Percentiles rank a stretch among this genome's conserved stretches.
These are phyloP conservation scores for Megaustenia siamemsis DNA, from an alignment of 2,888 invertebrate genomes.

Conservation along the genomic window DNA sequence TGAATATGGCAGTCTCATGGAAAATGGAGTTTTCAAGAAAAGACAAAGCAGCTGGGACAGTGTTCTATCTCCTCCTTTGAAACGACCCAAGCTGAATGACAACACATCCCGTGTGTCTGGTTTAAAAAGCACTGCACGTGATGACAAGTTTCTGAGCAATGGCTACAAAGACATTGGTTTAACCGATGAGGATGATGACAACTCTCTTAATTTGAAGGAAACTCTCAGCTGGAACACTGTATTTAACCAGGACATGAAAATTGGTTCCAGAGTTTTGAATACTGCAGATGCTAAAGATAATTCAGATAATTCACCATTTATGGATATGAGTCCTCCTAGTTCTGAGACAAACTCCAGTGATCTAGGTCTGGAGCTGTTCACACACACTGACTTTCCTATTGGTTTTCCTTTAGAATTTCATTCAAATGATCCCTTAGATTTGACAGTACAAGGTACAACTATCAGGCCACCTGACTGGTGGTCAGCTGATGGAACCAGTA, in stretches of 20 bases:
- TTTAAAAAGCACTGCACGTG: conserved; percentile 46
- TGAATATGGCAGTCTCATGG: conserved; percentile 81
- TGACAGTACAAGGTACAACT: conserved; percentile 77
- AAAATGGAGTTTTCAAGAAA: conserved; percentile 85
- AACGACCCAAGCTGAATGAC: conserved; percentile 68
- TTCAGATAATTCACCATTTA: conserved; percentile 68
- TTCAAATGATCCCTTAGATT: conserved; percentile 74
- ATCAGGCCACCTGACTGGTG: conserved; percentile 79
- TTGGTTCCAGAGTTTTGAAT: conserved; percentile 76
- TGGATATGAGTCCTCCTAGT: conserved; percentile 76
- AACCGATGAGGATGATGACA: conserved; percentile 65
- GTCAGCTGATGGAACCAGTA: conserved; percentile 66
- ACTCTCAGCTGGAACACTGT: conserved; percentile 79
- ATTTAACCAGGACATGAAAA: conserved; percentile 77
- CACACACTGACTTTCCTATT: conserved; percentile 63
- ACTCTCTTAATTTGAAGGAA: conserved; percentile 63
- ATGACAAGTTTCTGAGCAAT: conserved; percentile 59
- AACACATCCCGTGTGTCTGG: conserved; percentile 45
- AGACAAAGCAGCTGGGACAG: conserved; percentile 80
- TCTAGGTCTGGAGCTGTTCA: conserved; percentile 72
- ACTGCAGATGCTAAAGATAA: conserved; percentile 74
- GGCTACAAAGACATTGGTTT: conserved; percentile 51
- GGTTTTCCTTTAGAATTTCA: conserved; percentile 66
- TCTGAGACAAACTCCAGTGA: conserved; percentile 76
- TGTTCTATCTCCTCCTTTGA: conserved; percentile 64